Evolutionary conservation across 2,888 invertebrate species (phyloP), one percentile per base, ranked within the genome.

Genomic region (Clusia tigrina): DNA sequence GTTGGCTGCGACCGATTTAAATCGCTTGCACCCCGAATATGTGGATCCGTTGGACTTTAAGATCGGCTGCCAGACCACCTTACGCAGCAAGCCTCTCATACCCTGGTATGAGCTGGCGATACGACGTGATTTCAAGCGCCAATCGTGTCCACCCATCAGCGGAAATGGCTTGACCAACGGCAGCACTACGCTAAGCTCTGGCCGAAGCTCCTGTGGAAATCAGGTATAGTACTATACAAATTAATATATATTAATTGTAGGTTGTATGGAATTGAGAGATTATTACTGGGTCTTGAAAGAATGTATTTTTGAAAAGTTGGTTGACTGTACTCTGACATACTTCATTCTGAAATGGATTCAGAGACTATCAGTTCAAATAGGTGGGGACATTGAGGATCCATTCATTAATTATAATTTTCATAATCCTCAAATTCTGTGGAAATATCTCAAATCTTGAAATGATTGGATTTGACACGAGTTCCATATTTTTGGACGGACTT

Each of bases 81-180:
- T 89, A 55, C 84, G 89, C 37, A 86, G 88, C 62, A 90, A 89
- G 74, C 91, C 91, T 26, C 87, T 89, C 62, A 88, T 94, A 67
- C 94, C 94, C 0, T 94, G 94, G 94, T 94, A 93, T 90, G 94
- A 94, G 83, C 83, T 94, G 73, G 94, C 94, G 46, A 91, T 92
- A 56, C 88, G 90, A 72, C 89, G 91, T 70, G 85, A 85, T 70
- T 85, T 86, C 55, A 89, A 93, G 68, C 91, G 94, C 71, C 88
- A 91, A 75, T 93, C 93, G 75, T 94, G 94, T 81, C 93, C 93
- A 54, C 89, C 91, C 67, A 86, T 93, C 69, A 76, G 76, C 54
- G 70, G 71, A 23, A 67, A 70, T 38, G 67, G 73, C 9, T 88
- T 90, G 71, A 85, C 91, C 73, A 67, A 61, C 57, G 68, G 69